Percentiles rank a stretch among this genome's conserved stretches.
Evolutionary conservation across 2,113 vertebrate species (phyloP).

Genomic region (Notiomystis cincta): DNA sequence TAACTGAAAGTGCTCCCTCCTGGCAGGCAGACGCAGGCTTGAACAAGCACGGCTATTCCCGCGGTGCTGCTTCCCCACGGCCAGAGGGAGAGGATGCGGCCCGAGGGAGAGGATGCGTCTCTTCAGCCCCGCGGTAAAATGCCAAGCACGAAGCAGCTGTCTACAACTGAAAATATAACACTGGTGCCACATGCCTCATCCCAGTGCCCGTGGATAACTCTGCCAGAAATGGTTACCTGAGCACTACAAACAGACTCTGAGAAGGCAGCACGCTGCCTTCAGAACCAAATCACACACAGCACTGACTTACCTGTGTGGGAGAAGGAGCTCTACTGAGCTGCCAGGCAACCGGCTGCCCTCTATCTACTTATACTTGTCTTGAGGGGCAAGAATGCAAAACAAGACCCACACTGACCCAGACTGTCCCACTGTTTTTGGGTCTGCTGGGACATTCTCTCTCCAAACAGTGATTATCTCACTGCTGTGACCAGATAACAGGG

Average conservation of each 20-base stretch:
- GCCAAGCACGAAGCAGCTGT: neutral
- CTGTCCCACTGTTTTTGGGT: neutral
- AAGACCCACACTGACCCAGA: neutral
- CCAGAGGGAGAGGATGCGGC: neutral
- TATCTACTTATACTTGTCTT: neutral
- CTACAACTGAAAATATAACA: neutral
- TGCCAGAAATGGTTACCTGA: neutral
- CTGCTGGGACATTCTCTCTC: neutral
- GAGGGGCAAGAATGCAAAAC: neutral
- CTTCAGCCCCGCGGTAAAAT: neutral
- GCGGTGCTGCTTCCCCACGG: neutral
- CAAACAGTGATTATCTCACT: rapidly evolving
- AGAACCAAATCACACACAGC: neutral
- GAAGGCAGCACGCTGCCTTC: neutral
- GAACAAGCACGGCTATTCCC: rapidly evolving
- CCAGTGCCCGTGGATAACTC: neutral
- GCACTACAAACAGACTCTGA: neutral
- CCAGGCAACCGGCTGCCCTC: rapidly evolving
- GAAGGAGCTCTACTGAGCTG: neutral
- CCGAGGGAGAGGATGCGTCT: neutral
- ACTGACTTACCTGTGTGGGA: neutral
- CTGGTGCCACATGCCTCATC: neutral
- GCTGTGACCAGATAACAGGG: neutral
- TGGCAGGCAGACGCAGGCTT: rapidly evolving
- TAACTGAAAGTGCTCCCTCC: neutral